Evolutionary conservation across 2,113 vertebrate species (phyloP).

Genomic region (Myotis brandtii): DNA sequence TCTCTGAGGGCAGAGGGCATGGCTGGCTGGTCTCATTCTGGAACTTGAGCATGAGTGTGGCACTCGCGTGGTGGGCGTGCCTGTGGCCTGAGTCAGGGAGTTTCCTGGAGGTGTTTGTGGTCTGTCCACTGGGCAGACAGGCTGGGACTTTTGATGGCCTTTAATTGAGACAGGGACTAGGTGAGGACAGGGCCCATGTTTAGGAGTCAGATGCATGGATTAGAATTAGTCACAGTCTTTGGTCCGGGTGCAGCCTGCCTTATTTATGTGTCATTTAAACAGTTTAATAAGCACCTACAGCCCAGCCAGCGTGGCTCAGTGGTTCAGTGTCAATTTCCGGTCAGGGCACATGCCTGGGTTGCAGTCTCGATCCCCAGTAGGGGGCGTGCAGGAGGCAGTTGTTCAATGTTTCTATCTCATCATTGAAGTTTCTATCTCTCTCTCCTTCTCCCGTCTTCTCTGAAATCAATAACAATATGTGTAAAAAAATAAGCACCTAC

Average conservation of each 20-base stretch:
- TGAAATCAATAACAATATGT: no score
- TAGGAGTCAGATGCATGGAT: not conserved
- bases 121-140: not conserved
- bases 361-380: no score
- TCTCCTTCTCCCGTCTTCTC: no score
- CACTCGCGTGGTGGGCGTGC: not conserved
- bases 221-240: not conserved
- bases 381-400: no score
- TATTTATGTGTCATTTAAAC: not conserved
- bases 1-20: not conserved
- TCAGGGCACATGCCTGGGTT: no score
- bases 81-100: not conserved
- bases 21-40: not conserved
- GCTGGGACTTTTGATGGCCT: not conserved
- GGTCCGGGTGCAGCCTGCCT: not conserved
- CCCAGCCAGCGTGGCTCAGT: no score
- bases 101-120: not conserved
- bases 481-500: not conserved
- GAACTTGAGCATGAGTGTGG: not conserved
- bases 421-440: no score
- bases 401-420: no score
- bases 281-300: not conserved
- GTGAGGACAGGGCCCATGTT: not conserved
- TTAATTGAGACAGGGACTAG: not conserved
- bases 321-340: no score